Conservation (phyloP, 1,140 invertebrate genomes). For the Ooceraea biroi region DNA sequence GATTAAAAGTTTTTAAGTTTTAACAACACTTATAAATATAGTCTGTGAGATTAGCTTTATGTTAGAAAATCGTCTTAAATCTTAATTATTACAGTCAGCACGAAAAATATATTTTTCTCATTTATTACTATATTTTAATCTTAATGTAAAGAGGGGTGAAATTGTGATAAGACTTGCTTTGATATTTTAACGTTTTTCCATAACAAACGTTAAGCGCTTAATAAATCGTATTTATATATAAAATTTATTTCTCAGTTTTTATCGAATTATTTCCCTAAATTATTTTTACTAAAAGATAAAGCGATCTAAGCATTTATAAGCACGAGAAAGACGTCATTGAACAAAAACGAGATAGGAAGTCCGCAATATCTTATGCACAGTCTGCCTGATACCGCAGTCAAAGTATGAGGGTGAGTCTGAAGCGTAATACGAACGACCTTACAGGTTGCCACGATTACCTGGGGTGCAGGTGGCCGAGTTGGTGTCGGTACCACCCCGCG, state of each 20-base stretch:
- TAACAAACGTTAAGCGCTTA: neutral
- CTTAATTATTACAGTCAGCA: no score
- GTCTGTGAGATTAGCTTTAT: no score
- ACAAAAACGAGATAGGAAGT: constrained; percentile 7
- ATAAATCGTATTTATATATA: constrained; percentile 1
- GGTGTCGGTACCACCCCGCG: constrained; percentile 74
- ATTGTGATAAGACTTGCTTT: neutral
- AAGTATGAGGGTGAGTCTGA: constrained; percentile 22
- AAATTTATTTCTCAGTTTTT: neutral
- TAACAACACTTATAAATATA: no score
- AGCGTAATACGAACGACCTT: constrained; percentile 47
- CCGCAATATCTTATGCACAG: constrained; percentile 26
- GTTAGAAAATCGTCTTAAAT: no score
- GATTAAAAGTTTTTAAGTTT: no score
- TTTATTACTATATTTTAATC: neutral
- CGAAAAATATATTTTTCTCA: neutral
- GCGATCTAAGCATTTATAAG: neutral
- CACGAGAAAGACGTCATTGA: neutral
- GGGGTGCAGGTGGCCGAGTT: constrained; percentile 57
- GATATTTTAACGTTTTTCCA: neutral
- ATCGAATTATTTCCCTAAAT: neutral
- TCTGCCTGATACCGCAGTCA: constrained; percentile 19
- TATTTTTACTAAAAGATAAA: neutral
- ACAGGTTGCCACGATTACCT: constrained; percentile 46
- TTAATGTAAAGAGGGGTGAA: neutral